Base-by-base conservation (phyloP, 2,797 vertebrate genomes). In the Perdix hodgsoniae region DNA sequence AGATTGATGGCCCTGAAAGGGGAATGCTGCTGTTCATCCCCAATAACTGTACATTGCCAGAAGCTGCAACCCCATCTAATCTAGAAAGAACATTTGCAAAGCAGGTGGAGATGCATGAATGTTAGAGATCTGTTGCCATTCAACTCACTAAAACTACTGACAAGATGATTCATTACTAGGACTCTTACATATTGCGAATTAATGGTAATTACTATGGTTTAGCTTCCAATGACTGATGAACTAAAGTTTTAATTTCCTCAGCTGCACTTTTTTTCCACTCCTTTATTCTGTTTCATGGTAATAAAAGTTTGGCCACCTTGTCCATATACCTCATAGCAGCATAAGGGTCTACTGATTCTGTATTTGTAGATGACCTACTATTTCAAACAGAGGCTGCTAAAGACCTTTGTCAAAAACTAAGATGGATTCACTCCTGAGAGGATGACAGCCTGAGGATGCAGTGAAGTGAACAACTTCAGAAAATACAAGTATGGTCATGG, bases 181-280 rank as follows among this genome's bases (percentile, higher is more conserved):
- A 29, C 59, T 87, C 69, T 78, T 76, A 77, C 81, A 47, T 57
- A 72, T 60, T 87, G 31, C n/a, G 93, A 89, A 89, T 93, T 93
- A 89, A 72, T 59, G 29, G 6, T 80, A 93, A 87, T 75, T 31
- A 57, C 83, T 82, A 65, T 83, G 59, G 74, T 91, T 91, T 87
- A 75, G 10, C n/a, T 85, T 35, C 33, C 39, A 56, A 35, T 75
- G 21, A 77, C 13, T 54, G 66, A 93, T 21, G 45, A 87, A 42
- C 24, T 33, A 0, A 0, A 40, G 37, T 8, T 87, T 74, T 1
- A 0, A 50, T 93, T 95, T 66, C 59, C 50, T 91, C 18, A 31
- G 22, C 13, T 39, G 77, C n/a, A 4, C 86, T 80, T 80, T 39
- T 95, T 91, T 47, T 42, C 7, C 17, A 13, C 4, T 77, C 13